Base-by-base conservation (phyloP, 2,113 vertebrate genomes). In the Melanotaenia duboulayi region DNA sequence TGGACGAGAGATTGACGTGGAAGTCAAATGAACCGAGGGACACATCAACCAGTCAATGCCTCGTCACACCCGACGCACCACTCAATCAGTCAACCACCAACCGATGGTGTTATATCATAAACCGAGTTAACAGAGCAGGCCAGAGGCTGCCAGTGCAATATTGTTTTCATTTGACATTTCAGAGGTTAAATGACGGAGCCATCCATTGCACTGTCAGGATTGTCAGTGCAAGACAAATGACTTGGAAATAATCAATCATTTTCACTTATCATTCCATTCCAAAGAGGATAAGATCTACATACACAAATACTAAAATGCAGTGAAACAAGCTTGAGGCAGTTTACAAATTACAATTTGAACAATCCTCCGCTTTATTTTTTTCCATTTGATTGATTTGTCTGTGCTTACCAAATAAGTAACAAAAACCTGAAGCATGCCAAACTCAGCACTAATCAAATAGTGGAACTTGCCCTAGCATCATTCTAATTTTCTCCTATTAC, bases 21-120 rank as follows among this genome's bases (percentile, higher is more conserved):
- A 25, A 77, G 48, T 74, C 86, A 80, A 84, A 79, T 78, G 71
- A 89, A 74, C 78, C 79, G 50, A 71, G 75, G 82, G 65, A 86
- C 82, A 74, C 81, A 66, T 85, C 70, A 81, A 83, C 49, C 42
- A 80, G 70, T 55, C 54, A 2, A 44, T 23, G 70, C 75, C 76
- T 78, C 76, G 65, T 88, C 85, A 78, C 81, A 65, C 75, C 84
- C 67, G 87, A 84, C 23, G 59, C 69, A 19, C 69, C 65, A 23
- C 78, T 89, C 82, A 74, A 90, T 90, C 86, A 71, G 63, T 90
- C 89, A 92, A 55, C 68, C 71, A 46, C 63, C 66, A 75, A 77
- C 66, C 68, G 42, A 67, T 61, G 37, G 48, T 44, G 20, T 86
- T 63, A 78, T 75, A 70, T 79, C 82, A 85, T 84, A 79, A 76